Conservation (phyloP, 2,797 vertebrate genomes). For the Coregonus suidteri region DNA sequence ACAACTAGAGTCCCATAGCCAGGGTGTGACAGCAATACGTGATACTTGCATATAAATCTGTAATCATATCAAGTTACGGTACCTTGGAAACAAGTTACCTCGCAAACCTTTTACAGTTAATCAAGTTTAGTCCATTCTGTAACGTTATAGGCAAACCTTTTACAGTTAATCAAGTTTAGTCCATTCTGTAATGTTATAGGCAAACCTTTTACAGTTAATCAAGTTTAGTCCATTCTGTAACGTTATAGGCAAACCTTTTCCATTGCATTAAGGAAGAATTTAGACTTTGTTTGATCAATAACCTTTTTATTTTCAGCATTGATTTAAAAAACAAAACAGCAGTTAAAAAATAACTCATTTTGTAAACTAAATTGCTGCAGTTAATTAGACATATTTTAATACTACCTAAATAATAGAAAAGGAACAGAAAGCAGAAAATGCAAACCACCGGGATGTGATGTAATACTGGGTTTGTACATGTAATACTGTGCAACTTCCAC, state of each 20-base stretch:
- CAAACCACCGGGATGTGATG: constrained; percentile 12
- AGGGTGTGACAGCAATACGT: not conserved
- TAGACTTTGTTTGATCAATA: constrained; percentile 41
- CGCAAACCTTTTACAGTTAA: not conserved
- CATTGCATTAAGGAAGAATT: not conserved
- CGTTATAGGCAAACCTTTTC: not conserved
- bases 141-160: no score
- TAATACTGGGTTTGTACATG: constrained; percentile 38
- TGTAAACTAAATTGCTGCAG: constrained; percentile 60
- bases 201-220: no score
- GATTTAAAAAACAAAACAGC: constrained; percentile 56
- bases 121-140: no score
- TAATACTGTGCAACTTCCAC: constrained; percentile 52
- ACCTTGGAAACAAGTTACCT: not conserved
- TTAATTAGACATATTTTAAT: constrained; percentile 48
- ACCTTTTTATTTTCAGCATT: constrained; percentile 64
- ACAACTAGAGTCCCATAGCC: no score
- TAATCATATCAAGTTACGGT: not conserved
- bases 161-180: no score
- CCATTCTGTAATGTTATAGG: no score
- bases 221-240: no score
- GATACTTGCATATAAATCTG: not conserved
- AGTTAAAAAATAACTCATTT: constrained; percentile 53
- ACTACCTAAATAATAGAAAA: constrained; percentile 46
- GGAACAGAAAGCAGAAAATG: constrained; percentile 29